Evolutionary conservation across 2,888 invertebrate species (phyloP).

Genomic region (Dichetophora obliterata): DNA sequence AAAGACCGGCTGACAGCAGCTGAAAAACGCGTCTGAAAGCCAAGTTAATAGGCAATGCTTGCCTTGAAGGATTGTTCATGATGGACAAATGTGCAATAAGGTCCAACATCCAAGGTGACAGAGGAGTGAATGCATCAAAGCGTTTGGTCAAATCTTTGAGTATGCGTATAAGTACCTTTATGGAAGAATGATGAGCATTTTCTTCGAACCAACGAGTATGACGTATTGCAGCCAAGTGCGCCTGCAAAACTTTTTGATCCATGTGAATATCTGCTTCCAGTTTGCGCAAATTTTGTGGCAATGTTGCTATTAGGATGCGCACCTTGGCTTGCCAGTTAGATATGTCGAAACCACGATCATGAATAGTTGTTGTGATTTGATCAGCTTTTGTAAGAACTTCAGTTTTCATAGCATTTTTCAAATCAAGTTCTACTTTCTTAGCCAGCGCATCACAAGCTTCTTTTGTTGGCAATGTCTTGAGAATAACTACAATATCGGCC

Average conservation of each 20-base stretch:
- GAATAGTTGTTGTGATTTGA: slow-evolving; percentile 69
- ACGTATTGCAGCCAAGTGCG: slow-evolving; percentile 92
- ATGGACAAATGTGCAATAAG: slow-evolving; percentile 95
- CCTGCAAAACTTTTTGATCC: slow-evolving; percentile 83
- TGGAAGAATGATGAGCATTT: slow-evolving; percentile 96
- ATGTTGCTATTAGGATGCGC: slow-evolving; percentile 91
- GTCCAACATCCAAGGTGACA: slow-evolving; percentile 98
- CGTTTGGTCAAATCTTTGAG: slow-evolving; percentile 92
- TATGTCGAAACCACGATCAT: slow-evolving; percentile 90
- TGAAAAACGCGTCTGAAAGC: slow-evolving; percentile 93
- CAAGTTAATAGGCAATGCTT: slow-evolving; percentile 91
- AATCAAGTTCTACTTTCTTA: slow-evolving; percentile 86
- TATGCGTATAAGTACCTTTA: slow-evolving; percentile 93
- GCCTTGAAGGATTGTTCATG: slow-evolving; percentile 94
- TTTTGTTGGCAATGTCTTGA: slow-evolving; percentile 95
- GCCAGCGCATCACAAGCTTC: slow-evolving; percentile 95
- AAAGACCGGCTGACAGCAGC: slow-evolving; percentile 91
- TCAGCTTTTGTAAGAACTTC: slow-evolving; percentile 76
- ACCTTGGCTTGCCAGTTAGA: slow-evolving; percentile 88
- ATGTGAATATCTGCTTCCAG: slow-evolving; percentile 88
- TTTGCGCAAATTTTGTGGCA: slow-evolving; percentile 93
- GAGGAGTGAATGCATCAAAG: slow-evolving; percentile 89
- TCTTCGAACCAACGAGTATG: slow-evolving; percentile 99
- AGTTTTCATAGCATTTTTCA: slow-evolving; percentile 80
- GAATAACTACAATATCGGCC: slow-evolving; percentile 95